Percentiles rank a stretch among this genome's conserved stretches.
phyloP scores from a whole-genome alignment of 2,888 invertebrate species.

The Acronicta aceris region DNA sequence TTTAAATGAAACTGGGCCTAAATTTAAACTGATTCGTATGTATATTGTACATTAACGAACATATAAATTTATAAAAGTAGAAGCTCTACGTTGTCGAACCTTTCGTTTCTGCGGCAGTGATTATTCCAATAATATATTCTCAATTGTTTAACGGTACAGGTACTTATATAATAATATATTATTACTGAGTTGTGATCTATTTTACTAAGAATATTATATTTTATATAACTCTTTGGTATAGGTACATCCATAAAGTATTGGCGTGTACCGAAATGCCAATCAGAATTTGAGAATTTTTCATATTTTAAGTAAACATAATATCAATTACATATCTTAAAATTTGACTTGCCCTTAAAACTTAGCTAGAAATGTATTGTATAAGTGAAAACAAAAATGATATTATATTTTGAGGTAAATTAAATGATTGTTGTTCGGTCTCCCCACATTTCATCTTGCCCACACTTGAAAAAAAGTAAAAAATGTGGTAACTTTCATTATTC shows the following conservation, averaged over 20 bases:
- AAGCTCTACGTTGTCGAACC: slow-evolving; percentile 55
- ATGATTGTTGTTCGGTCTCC: slow-evolving; percentile 2
- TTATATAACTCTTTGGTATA: slow-evolving; percentile 79
- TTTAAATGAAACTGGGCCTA: slow-evolving; percentile 30
- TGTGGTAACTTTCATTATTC: neutral
- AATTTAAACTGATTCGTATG: slow-evolving; percentile 26
- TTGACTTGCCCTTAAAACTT: neutral
- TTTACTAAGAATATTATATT: slow-evolving; percentile 44
- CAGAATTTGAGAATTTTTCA: neutral
- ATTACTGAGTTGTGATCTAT: slow-evolving; percentile 43
- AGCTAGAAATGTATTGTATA: neutral
- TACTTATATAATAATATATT: slow-evolving; percentile 39
- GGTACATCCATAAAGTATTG: slow-evolving; percentile 56
- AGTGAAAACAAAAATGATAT: neutral
- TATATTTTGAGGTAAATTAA: slow-evolving; percentile 16
- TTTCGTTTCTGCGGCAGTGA: slow-evolving; percentile 71
- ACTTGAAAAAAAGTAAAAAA: neutral
- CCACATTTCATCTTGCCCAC: slow-evolving; percentile 19
- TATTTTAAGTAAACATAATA: neutral
- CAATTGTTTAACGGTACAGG: slow-evolving; percentile 41
- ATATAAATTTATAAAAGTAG: slow-evolving; percentile 58
- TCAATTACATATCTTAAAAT: neutral
- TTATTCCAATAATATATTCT: slow-evolving; percentile 49
- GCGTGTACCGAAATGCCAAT: neutral
- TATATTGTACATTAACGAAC: slow-evolving; percentile 33